Percentiles rank a stretch among this genome's conserved stretches.
These are phyloP conservation scores for Eulemur rubriventer DNA, from an alignment of 2,797 vertebrate species.

Conservation along the genomic window DNA sequence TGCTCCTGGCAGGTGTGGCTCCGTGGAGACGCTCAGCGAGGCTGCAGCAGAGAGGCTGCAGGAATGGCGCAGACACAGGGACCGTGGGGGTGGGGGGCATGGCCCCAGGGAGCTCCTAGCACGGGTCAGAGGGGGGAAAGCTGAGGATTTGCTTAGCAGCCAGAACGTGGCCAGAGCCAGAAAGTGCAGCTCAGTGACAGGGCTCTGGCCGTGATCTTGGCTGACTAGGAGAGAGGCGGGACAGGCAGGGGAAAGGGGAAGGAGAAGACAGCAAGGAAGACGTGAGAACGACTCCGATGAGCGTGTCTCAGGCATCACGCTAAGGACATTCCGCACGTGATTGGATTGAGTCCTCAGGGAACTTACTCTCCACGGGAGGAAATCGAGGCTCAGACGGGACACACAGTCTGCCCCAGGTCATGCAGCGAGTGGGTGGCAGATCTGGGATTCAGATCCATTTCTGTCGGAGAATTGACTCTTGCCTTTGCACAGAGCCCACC, in stretches of 20 bases:
- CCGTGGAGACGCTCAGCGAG: background rate
- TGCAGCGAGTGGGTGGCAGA: background rate
- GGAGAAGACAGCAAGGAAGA: background rate
- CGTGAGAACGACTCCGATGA: too few relatives aligned
- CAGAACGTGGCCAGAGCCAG: background rate
- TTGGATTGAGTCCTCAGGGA: background rate
- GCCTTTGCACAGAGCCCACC: background rate
- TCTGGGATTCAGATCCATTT: background rate
- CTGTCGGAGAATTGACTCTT: background rate
- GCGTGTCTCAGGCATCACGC: fast-evolving
- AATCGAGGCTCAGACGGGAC: background rate
- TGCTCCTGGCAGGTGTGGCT: background rate
- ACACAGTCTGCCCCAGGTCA: background rate
- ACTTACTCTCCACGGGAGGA: background rate
- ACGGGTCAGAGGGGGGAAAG: background rate
- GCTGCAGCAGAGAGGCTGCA: background rate
- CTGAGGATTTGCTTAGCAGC: background rate
- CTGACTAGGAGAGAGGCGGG: background rate
- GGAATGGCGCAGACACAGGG: background rate
- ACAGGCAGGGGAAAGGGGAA: background rate
- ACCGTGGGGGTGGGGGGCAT: background rate
- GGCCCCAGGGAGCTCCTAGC: background rate
- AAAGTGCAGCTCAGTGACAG: background rate
- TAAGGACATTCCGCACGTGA: background rate
- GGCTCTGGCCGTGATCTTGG: background rate